phyloP scores from a whole-genome alignment of 2,888 invertebrate species.

The Drosophila anomelani region DNA sequence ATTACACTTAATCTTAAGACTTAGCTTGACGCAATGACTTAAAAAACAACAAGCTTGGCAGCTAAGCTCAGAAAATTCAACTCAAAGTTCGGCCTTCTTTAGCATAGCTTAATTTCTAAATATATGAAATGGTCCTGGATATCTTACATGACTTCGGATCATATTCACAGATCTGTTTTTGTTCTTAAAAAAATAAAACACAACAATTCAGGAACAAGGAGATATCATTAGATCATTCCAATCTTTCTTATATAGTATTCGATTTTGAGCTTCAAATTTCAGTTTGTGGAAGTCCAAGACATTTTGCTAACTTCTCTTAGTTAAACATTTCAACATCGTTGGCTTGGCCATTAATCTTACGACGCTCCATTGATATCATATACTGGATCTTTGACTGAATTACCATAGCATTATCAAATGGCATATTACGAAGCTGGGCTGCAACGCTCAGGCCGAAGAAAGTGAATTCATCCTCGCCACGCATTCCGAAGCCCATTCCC shows the following conservation, averaged over 20 bases:
- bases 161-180: constrained; percentile 3
- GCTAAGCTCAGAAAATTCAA: background rate
- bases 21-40: background rate
- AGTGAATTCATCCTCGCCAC: constrained; percentile 65
- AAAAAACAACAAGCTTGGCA: background rate
- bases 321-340: constrained; percentile 39
- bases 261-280: background rate
- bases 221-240: background rate
- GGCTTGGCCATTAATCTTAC: constrained; percentile 51
- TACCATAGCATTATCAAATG: constrained; percentile 60
- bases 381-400: constrained; percentile 70
- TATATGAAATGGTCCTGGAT: no score
- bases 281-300: background rate
- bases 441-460: constrained; percentile 67
- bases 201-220: background rate
- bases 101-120: background rate
- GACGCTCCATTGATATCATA: constrained; percentile 64
- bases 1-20: background rate
- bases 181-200: background rate
- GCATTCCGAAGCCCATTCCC: constrained; percentile 15
- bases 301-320: background rate
- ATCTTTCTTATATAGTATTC: background rate
- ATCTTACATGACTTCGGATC: background rate
- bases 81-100: background rate
- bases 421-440: constrained; percentile 68